Percentiles rank a stretch among this genome's conserved stretches.
Evolutionary conservation across 2,113 vertebrate genomes (phyloP).

Genomic region (Pachycephala philippinensis): DNA sequence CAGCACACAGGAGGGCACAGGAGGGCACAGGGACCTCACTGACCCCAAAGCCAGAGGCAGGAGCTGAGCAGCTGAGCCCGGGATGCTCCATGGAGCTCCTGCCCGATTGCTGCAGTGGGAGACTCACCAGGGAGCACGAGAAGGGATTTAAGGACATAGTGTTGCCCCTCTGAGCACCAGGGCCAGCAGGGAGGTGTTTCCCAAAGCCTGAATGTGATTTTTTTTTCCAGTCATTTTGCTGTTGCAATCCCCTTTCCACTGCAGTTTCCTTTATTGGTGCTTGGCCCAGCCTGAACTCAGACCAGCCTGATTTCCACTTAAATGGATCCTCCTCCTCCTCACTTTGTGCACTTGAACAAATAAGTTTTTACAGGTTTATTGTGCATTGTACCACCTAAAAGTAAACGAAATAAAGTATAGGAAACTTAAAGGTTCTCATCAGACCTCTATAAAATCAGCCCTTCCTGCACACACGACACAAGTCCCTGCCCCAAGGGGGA

Average conservation of each 20-base stretch:
- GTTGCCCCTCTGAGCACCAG: neutral
- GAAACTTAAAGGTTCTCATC: slow-evolving; percentile 47
- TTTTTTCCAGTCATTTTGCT: neutral
- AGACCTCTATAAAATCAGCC: slow-evolving; percentile 59
- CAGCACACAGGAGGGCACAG: neutral
- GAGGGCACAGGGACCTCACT: neutral
- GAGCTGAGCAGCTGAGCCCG: rapidly evolving
- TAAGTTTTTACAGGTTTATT: slow-evolving; percentile 53
- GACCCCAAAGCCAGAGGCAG: neutral
- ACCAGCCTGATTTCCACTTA: neutral
- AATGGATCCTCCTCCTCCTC: neutral
- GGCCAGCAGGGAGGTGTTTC: neutral
- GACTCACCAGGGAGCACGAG: neutral
- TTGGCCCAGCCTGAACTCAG: neutral
- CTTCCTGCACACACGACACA: slow-evolving; percentile 46
- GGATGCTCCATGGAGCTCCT: neutral
- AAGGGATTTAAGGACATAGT: neutral
- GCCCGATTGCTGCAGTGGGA: neutral
- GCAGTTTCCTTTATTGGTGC: neutral
- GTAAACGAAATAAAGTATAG: slow-evolving; percentile 54
- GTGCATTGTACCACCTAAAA: slow-evolving; percentile 67
- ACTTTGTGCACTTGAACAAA: slow-evolving; percentile 62
- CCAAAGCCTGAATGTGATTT: neutral
- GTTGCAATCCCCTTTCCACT: neutral
- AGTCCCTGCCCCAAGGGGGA: neutral